Conservation (phyloP, 2,888 invertebrate genomes). For the Xylota sylvarum region DNA sequence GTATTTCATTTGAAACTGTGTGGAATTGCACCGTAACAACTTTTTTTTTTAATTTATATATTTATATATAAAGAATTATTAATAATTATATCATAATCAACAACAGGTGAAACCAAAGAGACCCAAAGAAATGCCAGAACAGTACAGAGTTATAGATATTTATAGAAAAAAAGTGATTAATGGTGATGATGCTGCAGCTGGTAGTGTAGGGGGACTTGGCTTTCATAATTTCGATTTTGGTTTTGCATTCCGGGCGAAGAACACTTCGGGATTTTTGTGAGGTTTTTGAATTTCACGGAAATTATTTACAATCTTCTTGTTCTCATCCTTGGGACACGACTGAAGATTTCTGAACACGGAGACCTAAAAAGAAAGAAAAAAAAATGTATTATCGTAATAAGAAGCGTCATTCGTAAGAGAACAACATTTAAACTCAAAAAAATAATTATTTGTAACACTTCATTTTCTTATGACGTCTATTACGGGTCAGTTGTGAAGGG, state of each 20-base stretch:
- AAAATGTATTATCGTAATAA: slow-evolving; percentile 17
- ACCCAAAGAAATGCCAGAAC: slow-evolving; percentile 68
- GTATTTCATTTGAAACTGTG: slow-evolving; percentile 46
- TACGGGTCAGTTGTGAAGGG: too few species aligned
- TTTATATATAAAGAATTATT: slow-evolving; percentile 18
- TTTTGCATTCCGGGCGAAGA: slow-evolving; percentile 84
- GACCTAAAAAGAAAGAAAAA: slow-evolving; percentile 80
- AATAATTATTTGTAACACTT: too few species aligned
- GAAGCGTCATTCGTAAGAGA: slow-evolving; percentile 3
- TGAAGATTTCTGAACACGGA: slow-evolving; percentile 84
- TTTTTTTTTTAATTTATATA: slow-evolving; percentile 36
- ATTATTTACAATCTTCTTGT: slow-evolving; percentile 84
- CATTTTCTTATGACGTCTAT: too few species aligned
- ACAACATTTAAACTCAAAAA: too few species aligned
- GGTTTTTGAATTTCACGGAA: slow-evolving; percentile 84
- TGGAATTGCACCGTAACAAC: slow-evolving; percentile 60
- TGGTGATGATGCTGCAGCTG: slow-evolving; percentile 67
- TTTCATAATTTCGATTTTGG: slow-evolving; percentile 84
- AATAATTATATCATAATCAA: slow-evolving; percentile 31
- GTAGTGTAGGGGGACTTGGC: slow-evolving; percentile 60
- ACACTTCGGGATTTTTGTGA: slow-evolving; percentile 83
- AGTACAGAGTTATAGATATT: slow-evolving; percentile 51
- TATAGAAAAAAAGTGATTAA: slow-evolving; percentile 51
- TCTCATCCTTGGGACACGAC: slow-evolving; percentile 84
- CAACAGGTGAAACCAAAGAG: slow-evolving; percentile 64